These are phyloP conservation scores for Nebria salina DNA, from an alignment of 2,888 invertebrate species.

Conservation along the genomic window DNA sequence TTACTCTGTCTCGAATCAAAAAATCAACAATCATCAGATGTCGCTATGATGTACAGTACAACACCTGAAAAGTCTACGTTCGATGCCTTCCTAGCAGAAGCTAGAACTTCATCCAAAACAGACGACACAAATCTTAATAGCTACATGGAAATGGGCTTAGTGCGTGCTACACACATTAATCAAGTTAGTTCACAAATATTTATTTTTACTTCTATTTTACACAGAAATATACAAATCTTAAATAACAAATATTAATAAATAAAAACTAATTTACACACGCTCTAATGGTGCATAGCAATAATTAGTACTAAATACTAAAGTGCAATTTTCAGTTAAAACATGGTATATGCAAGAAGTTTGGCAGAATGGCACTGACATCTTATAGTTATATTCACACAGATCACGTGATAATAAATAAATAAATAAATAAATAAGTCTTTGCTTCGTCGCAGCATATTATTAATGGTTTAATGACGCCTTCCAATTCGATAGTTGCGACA, in stretches of 20 bases:
- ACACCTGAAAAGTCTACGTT: constrained; percentile 23
- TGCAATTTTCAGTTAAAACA: too few relatives aligned
- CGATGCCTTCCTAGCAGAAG: constrained; percentile 25
- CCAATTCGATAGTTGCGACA: constrained; percentile 78
- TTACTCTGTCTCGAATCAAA: constrained; percentile 43
- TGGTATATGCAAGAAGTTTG: too few relatives aligned
- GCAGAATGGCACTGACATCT: constrained; percentile 26
- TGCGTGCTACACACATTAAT: constrained; percentile 32
- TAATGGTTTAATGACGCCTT: constrained; percentile 29
- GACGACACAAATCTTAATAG: background rate
- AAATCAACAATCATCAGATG: background rate
- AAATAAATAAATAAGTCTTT: constrained; percentile 22
- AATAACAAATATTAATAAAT: constrained; percentile 26
- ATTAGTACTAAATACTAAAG: too few relatives aligned
- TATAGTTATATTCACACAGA: constrained; percentile 29
- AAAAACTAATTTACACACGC: constrained; percentile 17
- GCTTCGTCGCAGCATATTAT: background rate
- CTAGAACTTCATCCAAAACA: background rate
- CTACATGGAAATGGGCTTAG: constrained; percentile 31
- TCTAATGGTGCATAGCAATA: too few relatives aligned
- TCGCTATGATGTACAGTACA: constrained; percentile 21
- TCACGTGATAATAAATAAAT: constrained; percentile 7
- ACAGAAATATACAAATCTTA: constrained; percentile 34
- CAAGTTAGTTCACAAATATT: constrained; percentile 24
- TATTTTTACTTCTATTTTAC: background rate